Percentiles rank a stretch among this genome's conserved stretches.
Conservation (phyloP, 2,797 vertebrate genomes). For the Rhynchotus rufescens region DNA sequence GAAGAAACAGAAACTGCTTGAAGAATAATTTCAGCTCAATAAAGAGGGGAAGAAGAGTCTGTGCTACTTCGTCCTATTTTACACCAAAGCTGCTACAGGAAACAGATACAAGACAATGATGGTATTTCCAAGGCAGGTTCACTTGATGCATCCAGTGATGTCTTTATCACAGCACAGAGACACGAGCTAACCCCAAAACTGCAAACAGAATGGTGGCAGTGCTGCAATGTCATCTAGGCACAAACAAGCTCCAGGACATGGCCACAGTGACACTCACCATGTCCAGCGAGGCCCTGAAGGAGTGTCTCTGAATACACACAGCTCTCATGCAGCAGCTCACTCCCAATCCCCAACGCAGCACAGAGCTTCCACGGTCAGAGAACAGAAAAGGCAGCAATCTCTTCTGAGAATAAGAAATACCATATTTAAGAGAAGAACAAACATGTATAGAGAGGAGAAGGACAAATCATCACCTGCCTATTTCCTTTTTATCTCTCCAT, state of each 20-base stretch:
- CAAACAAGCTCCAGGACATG: not conserved
- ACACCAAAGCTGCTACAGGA: not conserved
- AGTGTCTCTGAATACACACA: not conserved
- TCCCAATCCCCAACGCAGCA: not conserved
- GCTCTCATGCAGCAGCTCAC: not conserved
- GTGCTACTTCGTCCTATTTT: not conserved
- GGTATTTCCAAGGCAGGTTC: not conserved
- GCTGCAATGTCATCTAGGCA: not conserved
- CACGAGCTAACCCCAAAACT: not conserved
- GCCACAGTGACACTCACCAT: not conserved
- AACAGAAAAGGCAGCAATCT: not conserved
- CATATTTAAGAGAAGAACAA: not conserved
- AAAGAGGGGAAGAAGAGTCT: not conserved
- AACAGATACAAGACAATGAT: not conserved
- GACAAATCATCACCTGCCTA: not conserved
- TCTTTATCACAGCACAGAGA: not conserved
- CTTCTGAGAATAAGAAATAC: not conserved
- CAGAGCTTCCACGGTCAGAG: not conserved
- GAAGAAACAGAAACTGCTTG: not conserved
- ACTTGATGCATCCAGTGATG: fast-evolving
- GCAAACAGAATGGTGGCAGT: not conserved
- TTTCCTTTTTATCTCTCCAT: not conserved
- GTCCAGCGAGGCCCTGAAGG: not conserved
- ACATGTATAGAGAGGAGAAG: not conserved
- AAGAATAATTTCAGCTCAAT: not conserved